Percentiles rank a stretch among this genome's conserved stretches.
These are phyloP conservation scores for Morpho helenor DNA, from an alignment of 2,888 invertebrate species.

Conservation along the genomic window DNA sequence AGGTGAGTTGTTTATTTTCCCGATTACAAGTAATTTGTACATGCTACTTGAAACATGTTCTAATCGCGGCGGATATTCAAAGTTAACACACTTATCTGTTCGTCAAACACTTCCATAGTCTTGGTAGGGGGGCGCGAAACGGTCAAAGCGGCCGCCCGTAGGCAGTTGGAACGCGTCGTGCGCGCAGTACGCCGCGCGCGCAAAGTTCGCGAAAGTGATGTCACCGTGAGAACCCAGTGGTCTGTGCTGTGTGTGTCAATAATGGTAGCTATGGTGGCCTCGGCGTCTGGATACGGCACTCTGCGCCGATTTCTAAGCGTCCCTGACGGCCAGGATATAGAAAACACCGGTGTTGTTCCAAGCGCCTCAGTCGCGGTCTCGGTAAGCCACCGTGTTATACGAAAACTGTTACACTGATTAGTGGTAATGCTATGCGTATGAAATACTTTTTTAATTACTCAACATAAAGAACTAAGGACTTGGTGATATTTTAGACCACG, in stretches of 20 bases:
- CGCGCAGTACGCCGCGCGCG: slow-evolving; percentile 53
- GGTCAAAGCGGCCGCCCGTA: slow-evolving; percentile 29
- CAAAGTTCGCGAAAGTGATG: slow-evolving; percentile 49
- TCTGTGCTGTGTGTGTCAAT: slow-evolving; percentile 45
- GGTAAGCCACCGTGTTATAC: slow-evolving; percentile 46
- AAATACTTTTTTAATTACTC: slow-evolving; percentile 50
- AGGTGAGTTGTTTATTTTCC: not conserved
- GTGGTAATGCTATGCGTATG: slow-evolving; percentile 40
- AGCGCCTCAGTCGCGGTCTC: slow-evolving; percentile 70
- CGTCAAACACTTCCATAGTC: slow-evolving; percentile 36
- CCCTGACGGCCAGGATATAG: slow-evolving; percentile 59
- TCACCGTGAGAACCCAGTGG: slow-evolving; percentile 51
- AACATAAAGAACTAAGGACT: slow-evolving; percentile 4
- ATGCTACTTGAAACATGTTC: not conserved
- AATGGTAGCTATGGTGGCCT: slow-evolving; percentile 76
- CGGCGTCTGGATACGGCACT: slow-evolving; percentile 74
- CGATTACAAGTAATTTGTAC: not conserved
- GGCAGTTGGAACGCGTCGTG: slow-evolving; percentile 58
- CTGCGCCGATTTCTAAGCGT: slow-evolving; percentile 73
- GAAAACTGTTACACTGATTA: slow-evolving; percentile 33
- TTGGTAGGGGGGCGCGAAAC: slow-evolving; percentile 44
- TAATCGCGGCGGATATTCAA: not conserved
- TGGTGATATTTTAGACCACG: slow-evolving; percentile 1
- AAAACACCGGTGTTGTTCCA: slow-evolving; percentile 49
- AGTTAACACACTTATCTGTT: slow-evolving; percentile 40